phyloP scores from a whole-genome alignment of 2,888 invertebrate genomes.

The Chaetoderma sp. region DNA sequence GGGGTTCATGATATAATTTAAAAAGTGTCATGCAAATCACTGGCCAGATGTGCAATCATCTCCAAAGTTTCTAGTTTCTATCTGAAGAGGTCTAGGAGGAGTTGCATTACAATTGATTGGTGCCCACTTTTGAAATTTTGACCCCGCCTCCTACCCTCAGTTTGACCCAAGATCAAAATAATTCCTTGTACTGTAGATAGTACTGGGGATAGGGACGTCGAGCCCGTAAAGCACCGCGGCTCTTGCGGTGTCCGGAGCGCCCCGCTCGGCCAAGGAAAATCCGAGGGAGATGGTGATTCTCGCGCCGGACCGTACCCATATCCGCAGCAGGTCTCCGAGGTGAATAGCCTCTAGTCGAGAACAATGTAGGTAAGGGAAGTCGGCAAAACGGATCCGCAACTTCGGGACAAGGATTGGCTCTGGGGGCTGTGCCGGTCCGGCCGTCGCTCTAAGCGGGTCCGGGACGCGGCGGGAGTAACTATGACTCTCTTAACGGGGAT shows the following conservation, averaged over 20 bases:
- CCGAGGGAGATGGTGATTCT: slow-evolving; percentile 67
- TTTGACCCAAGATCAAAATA: too few relatives aligned
- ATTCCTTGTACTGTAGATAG: too few relatives aligned
- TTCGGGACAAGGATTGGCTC: slow-evolving; percentile 81
- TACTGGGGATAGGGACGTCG: slow-evolving; percentile 69
- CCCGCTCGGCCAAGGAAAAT: slow-evolving; percentile 68
- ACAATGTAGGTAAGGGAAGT: slow-evolving; percentile 76
- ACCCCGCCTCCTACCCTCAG: too few relatives aligned
- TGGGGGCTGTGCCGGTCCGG: slow-evolving; percentile 75
- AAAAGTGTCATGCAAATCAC: too few relatives aligned
- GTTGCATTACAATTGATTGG: too few relatives aligned
- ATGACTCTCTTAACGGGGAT: too few relatives aligned
- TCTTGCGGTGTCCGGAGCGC: slow-evolving; percentile 66
- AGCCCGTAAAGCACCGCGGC: slow-evolving; percentile 69
- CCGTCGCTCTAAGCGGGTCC: slow-evolving; percentile 73
- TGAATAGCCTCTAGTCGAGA: slow-evolving; percentile 78
- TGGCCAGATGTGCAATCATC: too few relatives aligned
- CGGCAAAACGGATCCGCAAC: slow-evolving; percentile 76
- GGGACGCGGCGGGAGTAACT: slow-evolving; percentile 57
- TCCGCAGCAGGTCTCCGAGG: slow-evolving; percentile 84
- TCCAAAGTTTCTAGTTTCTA: too few relatives aligned
- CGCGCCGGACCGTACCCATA: slow-evolving; percentile 77
- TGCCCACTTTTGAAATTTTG: too few relatives aligned
- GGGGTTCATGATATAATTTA: too few relatives aligned
- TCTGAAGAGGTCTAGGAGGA: too few relatives aligned